These are phyloP conservation scores for Amphiprion ocellaris DNA, from an alignment of 2,113 vertebrate genomes.

Conservation along the genomic window DNA sequence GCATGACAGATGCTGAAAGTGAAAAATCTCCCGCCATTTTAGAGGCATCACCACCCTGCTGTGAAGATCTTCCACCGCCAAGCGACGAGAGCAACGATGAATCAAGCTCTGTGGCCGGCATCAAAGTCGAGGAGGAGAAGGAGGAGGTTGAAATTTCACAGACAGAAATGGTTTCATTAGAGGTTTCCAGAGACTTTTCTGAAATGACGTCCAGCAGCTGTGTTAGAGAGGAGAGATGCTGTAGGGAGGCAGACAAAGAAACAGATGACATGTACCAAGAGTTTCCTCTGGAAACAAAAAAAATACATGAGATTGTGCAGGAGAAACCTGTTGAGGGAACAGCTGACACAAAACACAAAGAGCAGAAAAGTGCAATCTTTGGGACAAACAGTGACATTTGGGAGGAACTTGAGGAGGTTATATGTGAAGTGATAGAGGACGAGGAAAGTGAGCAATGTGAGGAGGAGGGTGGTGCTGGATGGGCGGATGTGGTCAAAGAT, in stretches of 20 bases:
- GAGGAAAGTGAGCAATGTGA: constrained; percentile 27
- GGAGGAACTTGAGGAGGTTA: constrained; percentile 55
- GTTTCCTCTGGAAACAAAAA: neutral
- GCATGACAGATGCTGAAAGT: neutral
- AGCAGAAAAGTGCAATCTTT: neutral
- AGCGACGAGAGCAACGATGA: neutral
- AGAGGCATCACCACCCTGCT: neutral
- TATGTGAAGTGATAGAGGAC: constrained; percentile 63
- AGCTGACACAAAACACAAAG: neutral
- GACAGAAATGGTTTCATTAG: constrained; percentile 1
- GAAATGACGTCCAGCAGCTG: neutral
- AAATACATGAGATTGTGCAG: neutral
- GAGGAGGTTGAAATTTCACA: constrained; percentile 24
- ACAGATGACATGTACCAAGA: constrained; percentile 2
- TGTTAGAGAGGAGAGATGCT: neutral
- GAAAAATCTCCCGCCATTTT: constrained; percentile 15
- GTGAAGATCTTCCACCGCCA: constrained; percentile 1
- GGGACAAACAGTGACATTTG: constrained; percentile 19
- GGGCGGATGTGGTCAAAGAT: neutral
- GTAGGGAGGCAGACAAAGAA: constrained; percentile 1
- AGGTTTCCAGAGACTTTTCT: constrained; percentile 25
- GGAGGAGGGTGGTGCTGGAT: neutral
- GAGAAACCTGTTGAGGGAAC: neutral
- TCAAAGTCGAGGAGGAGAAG: neutral
- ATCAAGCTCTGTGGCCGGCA: neutral